phyloP scores from a whole-genome alignment of 2,113 vertebrate genomes.

The Antechinus flavipes region DNA sequence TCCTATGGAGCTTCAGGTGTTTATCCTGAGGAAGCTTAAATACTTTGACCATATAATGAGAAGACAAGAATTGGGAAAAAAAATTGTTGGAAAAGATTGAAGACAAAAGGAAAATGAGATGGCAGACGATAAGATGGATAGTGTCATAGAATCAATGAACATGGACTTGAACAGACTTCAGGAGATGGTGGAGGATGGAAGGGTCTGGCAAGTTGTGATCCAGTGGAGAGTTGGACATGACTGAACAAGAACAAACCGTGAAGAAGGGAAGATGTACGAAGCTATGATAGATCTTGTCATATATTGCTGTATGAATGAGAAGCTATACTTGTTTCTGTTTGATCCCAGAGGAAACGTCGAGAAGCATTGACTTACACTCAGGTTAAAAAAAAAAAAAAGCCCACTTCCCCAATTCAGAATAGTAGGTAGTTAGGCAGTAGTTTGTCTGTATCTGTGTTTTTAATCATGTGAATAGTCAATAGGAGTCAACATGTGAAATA shows the following conservation, averaged over 20 bases:
- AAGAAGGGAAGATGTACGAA: background rate
- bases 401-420: background rate
- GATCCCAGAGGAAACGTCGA: background rate
- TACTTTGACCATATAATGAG: background rate
- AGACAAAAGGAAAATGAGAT: background rate
- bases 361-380: background rate
- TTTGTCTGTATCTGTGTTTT: background rate
- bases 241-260: background rate
- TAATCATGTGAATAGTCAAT: background rate
- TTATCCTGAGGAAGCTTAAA: background rate
- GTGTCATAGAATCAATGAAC: background rate
- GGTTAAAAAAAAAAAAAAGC: background rate
- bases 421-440: background rate
- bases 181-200: background rate
- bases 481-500: background rate
- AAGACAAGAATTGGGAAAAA: background rate
- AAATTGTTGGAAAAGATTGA: background rate
- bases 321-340: background rate
- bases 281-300: background rate
- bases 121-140: background rate
- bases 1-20: background rate
- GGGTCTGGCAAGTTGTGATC: background rate
- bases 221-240: background rate
- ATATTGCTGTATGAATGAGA: background rate
- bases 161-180: background rate